These are phyloP conservation scores for Poeciliopsis turneri DNA, from an alignment of 2,797 vertebrate genomes.

Conservation along the genomic window DNA sequence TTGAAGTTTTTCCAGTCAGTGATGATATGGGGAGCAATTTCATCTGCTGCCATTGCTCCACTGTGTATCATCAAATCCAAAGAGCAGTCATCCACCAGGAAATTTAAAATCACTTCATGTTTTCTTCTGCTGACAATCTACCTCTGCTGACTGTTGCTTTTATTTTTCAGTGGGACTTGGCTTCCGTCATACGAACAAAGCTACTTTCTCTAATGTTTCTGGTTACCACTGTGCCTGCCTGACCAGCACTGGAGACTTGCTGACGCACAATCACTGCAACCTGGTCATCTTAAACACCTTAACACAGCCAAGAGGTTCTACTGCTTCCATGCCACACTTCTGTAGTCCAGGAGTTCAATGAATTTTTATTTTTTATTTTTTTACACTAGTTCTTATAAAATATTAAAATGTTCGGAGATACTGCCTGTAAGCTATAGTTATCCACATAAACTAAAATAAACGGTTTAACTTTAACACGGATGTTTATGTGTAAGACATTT, in stretches of 20 bases:
- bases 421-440: not conserved
- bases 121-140: not conserved
- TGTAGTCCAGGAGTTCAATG: not conserved
- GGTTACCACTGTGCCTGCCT: not conserved
- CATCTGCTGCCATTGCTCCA: not conserved
- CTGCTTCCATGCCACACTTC: not conserved
- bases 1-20: not conserved
- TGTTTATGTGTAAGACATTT: not conserved
- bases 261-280: not conserved
- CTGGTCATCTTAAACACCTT: not conserved
- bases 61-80: not conserved
- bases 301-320: not conserved
- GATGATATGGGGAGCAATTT: not conserved
- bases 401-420: not conserved
- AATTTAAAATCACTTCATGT: not conserved
- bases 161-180: not conserved
- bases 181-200: not conserved
- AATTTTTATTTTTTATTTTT: not conserved
- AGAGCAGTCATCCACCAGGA: not conserved
- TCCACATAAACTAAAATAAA: not conserved
- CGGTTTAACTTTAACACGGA: not conserved
- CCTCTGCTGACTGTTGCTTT: not conserved
- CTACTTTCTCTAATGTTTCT: not conserved
- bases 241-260: not conserved
- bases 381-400: not conserved